A percentile compares a stretch with the other conserved stretches of the same genome.
These are phyloP conservation scores for Cotesia chilonis DNA, from an alignment of 1,140 invertebrate genomes.

Conservation along the genomic window DNA sequence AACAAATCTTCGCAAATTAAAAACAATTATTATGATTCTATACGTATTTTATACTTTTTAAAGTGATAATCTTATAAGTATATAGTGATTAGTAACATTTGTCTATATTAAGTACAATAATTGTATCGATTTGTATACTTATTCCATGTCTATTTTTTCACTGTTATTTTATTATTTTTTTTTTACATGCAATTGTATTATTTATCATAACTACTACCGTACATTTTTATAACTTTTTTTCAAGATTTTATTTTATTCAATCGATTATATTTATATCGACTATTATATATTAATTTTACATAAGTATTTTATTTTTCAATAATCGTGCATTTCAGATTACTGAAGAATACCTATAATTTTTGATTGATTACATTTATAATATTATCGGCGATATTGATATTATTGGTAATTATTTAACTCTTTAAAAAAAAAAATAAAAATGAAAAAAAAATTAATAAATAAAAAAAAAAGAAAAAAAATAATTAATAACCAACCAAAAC, in stretches of 20 bases:
- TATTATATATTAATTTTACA: too few relatives aligned
- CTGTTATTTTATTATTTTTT: background rate
- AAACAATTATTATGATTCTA: constrained; percentile 2
- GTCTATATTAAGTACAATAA: constrained; percentile 21
- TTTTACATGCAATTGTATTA: background rate
- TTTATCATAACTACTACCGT: too few relatives aligned
- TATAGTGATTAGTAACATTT: constrained; percentile 28
- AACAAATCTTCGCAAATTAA: background rate
- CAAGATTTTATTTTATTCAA: background rate
- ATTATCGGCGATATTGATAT: too few relatives aligned
- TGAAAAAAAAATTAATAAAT: constrained; percentile 1
- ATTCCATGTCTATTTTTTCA: constrained; percentile 17
- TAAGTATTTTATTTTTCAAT: too few relatives aligned
- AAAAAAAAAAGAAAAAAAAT: too few relatives aligned
- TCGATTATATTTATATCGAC: too few relatives aligned
- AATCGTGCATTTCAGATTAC: too few relatives aligned
- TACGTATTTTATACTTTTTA: constrained; percentile 23
- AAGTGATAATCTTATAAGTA: constrained; percentile 24
- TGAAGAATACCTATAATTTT: too few relatives aligned
- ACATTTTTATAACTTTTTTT: too few relatives aligned
- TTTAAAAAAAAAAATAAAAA: background rate
- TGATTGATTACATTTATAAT: too few relatives aligned
- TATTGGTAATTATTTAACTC: background rate
- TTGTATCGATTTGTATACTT: constrained; percentile 27
- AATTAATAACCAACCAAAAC: background rate